Conservation (phyloP, 1,140 invertebrate genomes). For the Spodoptera litura region DNA sequence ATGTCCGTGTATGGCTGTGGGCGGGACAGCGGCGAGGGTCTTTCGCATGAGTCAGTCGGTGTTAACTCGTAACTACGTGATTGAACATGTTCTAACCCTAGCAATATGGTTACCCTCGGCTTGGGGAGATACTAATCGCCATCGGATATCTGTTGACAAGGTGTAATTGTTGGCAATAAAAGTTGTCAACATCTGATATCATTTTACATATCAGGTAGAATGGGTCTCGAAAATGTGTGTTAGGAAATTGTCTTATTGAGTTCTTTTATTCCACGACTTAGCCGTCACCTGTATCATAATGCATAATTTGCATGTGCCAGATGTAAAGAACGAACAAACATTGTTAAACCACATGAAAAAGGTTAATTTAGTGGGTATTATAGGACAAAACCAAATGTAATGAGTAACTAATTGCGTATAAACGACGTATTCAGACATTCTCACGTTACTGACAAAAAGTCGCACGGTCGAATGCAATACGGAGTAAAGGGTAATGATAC, state of each 20-base stretch:
- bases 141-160: conserved; percentile 27
- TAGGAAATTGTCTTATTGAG: not conserved
- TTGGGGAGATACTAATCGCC: conserved; percentile 33
- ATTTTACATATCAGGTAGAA: not conserved
- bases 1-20: conserved; percentile 58
- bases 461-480: conserved; percentile 58
- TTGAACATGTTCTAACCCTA: conserved; percentile 46
- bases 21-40: conserved; percentile 53
- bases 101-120: conserved; percentile 5
- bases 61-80: conserved; percentile 32
- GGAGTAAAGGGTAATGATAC: conserved; percentile 28
- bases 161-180: conserved; percentile 28
- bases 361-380: conserved; percentile 60
- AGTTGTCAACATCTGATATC: conserved; percentile 1
- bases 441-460: conserved; percentile 67
- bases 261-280: not conserved
- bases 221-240: not conserved
- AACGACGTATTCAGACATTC: conserved; percentile 76
- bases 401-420: conserved; percentile 76
- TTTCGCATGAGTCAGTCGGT: conserved; percentile 58
- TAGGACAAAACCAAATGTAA: conserved; percentile 76
- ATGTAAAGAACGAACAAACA: conserved; percentile 63
- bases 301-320: conserved; percentile 57
- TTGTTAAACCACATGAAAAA: conserved; percentile 69
- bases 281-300: conserved; percentile 34